These are phyloP conservation scores for Eupithecia subfuscata DNA, from an alignment of 2,888 invertebrate genomes.

Conservation along the genomic window DNA sequence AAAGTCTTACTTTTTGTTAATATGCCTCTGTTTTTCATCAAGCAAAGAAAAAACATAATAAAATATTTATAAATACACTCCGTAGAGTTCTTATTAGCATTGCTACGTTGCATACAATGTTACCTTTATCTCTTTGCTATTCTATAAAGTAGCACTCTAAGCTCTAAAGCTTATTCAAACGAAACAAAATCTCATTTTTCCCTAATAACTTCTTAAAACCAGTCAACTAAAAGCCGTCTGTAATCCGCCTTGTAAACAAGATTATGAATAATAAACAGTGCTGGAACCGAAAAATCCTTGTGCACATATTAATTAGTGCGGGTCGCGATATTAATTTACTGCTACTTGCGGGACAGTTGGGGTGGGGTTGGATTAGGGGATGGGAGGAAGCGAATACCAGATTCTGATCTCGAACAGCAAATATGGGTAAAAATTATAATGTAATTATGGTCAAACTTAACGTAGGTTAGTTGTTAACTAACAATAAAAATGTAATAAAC, in stretches of 20 bases:
- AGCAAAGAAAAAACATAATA: background rate
- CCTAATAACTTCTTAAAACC: background rate
- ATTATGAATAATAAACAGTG: slow-evolving; percentile 52
- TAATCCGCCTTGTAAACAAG: slow-evolving; percentile 46
- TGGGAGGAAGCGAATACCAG: slow-evolving; percentile 17
- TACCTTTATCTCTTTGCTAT: background rate
- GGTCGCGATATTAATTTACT: slow-evolving; percentile 62
- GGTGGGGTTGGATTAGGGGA: background rate
- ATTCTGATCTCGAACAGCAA: background rate
- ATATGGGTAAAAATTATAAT: background rate
- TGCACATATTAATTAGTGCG: slow-evolving; percentile 61
- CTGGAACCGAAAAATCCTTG: slow-evolving; percentile 46
- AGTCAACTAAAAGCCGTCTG: slow-evolving; percentile 15
- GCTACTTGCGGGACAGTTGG: slow-evolving; percentile 22
- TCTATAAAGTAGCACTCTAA: background rate
- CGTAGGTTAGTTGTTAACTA: no score
- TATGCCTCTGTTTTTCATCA: background rate
- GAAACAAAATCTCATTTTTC: background rate
- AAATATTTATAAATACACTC: background rate
- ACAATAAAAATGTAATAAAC: background rate
- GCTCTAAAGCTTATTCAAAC: slow-evolving; percentile 3
- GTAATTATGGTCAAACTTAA: no score
- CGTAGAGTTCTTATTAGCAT: background rate
- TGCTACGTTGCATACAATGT: background rate
- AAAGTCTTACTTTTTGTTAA: background rate